A percentile compares a stretch with the other conserved stretches of the same genome.
Evolutionary conservation across 2,113 vertebrate species (phyloP).

Genomic region (Notarius lentiginosus): DNA sequence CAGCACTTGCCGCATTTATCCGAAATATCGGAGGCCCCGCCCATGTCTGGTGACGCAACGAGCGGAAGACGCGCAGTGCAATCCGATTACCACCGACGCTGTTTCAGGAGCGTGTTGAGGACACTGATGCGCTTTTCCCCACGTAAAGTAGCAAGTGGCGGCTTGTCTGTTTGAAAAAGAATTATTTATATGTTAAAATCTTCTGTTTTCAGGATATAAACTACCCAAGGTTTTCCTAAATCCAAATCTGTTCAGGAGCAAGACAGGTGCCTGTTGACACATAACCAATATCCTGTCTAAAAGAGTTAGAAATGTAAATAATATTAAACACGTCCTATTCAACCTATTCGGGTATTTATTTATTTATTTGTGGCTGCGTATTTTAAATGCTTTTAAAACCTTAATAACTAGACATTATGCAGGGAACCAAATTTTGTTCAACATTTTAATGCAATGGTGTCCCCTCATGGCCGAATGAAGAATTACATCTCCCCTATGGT

Average conservation of each 20-base stretch:
- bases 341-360: not conserved
- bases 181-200: not conserved
- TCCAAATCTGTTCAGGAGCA: not conserved
- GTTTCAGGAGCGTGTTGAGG: not conserved
- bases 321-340: not conserved
- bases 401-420: not conserved
- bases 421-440: not conserved
- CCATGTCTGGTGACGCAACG: conserved; percentile 22
- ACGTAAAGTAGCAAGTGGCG: not conserved
- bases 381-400: no score
- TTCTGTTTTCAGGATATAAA: not conserved
- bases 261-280: not conserved
- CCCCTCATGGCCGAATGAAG: not conserved
- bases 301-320: not conserved
- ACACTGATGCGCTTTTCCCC: not conserved
- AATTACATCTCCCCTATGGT: not conserved
- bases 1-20: conserved; percentile 11
- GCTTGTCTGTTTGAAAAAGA: not conserved
- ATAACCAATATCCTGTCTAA: not conserved
- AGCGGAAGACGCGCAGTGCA: not conserved
- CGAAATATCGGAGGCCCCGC: not conserved
- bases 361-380: no score
- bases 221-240: not conserved
- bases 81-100: conserved; percentile 4
- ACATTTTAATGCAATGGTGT: not conserved